Conservation (phyloP, 2,113 vertebrate genomes). For the Parus major region DNA sequence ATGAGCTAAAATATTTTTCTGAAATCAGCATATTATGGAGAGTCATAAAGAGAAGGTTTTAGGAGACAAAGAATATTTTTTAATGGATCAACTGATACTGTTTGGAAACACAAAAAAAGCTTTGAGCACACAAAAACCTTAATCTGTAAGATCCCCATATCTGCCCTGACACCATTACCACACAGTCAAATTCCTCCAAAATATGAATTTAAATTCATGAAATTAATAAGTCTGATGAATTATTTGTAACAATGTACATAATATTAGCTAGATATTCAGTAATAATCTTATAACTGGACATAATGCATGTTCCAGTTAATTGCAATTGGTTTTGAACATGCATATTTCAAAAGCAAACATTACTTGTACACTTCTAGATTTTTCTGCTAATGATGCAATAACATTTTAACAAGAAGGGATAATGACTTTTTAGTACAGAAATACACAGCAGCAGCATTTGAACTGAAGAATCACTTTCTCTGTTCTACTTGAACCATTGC, state of each 20-base stretch:
- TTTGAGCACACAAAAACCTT: neutral
- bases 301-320: constrained; percentile 31
- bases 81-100: neutral
- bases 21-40: neutral
- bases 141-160: neutral
- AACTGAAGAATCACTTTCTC: constrained; percentile 25
- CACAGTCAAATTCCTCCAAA: neutral
- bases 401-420: neutral
- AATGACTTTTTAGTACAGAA: neutral
- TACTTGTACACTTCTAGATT: neutral
- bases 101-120: neutral
- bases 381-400: constrained; percentile 32
- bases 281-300: constrained; percentile 15
- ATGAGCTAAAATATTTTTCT: neutral
- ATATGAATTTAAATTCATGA: neutral
- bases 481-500: neutral
- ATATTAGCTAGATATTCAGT: constrained; percentile 13
- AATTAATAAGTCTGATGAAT: constrained; percentile 1
- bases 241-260: neutral
- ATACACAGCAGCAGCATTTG: neutral
- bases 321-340: constrained; percentile 8
- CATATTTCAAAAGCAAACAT: constrained; percentile 27
- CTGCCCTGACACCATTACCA: neutral
- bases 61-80: neutral
- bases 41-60: neutral